These are phyloP conservation scores for Geotrupes spiniger DNA, from an alignment of 2,888 invertebrate species.

Conservation along the genomic window DNA sequence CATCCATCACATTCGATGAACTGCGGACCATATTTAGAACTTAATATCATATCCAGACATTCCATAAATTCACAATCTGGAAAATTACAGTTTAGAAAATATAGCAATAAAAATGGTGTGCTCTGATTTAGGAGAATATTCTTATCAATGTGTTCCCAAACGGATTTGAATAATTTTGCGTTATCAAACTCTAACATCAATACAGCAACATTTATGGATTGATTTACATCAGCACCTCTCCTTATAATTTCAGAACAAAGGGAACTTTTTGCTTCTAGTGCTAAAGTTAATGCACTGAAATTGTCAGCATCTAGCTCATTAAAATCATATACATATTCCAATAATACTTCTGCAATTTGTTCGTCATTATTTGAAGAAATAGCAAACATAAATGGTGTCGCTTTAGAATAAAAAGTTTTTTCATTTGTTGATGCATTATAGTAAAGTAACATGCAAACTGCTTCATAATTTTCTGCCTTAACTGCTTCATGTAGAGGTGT, in stretches of 20 bases:
- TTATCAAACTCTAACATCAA: no score
- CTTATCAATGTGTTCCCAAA: no score
- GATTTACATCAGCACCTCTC: not conserved
- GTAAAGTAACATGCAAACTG: slow-evolving; percentile 14
- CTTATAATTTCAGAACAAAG: not conserved
- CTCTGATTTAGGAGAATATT: no score
- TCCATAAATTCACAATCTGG: no score
- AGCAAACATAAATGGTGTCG: slow-evolving; percentile 11
- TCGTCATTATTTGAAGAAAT: not conserved
- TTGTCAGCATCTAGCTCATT: not conserved
- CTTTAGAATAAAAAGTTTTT: not conserved
- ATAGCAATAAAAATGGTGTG: no score
- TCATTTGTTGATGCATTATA: slow-evolving; percentile 17
- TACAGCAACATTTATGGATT: not conserved
- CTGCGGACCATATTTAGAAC: no score
- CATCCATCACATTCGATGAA: no score
- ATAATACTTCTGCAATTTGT: not conserved
- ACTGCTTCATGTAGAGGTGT: slow-evolving; percentile 31
- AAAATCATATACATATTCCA: not conserved
- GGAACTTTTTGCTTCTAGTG: not conserved
- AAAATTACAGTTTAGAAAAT: no score
- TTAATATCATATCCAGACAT: no score
- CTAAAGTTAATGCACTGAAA: not conserved
- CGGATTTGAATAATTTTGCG: no score
- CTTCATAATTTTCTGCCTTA: slow-evolving; percentile 3